Base-by-base conservation (phyloP, 2,888 invertebrate genomes). In the Theretra japonica region DNA sequence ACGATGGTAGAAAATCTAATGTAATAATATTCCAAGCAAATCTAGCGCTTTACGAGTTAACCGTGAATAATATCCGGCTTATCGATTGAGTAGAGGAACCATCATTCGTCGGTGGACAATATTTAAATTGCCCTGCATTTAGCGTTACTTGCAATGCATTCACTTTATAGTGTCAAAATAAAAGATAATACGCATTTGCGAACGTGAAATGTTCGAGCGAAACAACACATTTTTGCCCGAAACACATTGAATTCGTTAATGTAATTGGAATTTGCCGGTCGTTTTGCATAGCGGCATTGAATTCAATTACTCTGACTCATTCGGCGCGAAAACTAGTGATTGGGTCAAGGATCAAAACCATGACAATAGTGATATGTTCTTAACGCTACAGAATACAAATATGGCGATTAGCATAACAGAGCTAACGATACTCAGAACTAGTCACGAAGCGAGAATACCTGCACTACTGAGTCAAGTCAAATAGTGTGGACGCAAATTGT, bases 381-480 rank as follows among this genome's bases (percentile, higher is more conserved):
- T 65, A 8, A 41, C 41, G 65, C 23, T 65, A 23, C 30, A 33
- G 60, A 60, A 60, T 65, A 25, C 65, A 48, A 48, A 15, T 23
- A 65, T 21, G n/a, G n/a, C 11, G 4, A 78, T 78, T 75, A 81
- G 71, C 75, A 62, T 74, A 68, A 74, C 70, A 73, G 69, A 77
- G 70, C 72, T 65, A 25, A 65, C 69, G 62, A 68, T 11, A 41
- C 41, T 48, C 41, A 17, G n/a, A 62, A 62, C 62, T 21, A 33
- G 33, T 62, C n/a, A 62, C 62, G 33, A 65, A 25, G 41, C 3
- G 4, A 23, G 65, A 65, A 21, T 65, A 65, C 23, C 62, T 62
- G 33, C 8, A 0, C 33, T 59, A 11, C 60, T 62, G 62, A 25
- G 25, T 58, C 33, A 62, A 62, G 33, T 60, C 17, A n/a, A 21